Evolutionary conservation across 2,888 invertebrate genomes (phyloP).

Genomic region (Teleiodes luculella): DNA sequence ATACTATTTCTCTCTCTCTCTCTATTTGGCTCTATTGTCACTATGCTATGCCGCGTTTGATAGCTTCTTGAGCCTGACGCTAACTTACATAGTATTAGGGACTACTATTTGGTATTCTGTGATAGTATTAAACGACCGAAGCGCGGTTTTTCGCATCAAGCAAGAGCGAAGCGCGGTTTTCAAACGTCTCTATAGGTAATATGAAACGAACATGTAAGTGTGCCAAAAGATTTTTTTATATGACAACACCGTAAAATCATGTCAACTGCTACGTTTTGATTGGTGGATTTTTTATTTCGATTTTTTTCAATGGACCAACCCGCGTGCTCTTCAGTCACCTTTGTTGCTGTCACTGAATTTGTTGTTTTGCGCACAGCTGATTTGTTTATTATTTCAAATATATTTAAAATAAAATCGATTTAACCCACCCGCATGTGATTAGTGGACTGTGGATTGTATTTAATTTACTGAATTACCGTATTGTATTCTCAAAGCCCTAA

Average conservation of each 20-base stretch:
- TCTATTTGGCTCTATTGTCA: too few relatives aligned
- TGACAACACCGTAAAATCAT: not conserved
- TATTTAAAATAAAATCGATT: slow-evolving; percentile 18
- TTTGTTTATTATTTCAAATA: slow-evolving; percentile 17
- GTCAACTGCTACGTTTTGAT: slow-evolving; percentile 7
- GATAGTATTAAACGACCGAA: too few relatives aligned
- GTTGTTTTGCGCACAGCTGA: slow-evolving; percentile 16
- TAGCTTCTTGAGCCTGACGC: too few relatives aligned
- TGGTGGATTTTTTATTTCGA: slow-evolving; percentile 14
- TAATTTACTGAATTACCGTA: not conserved
- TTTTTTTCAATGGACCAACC: slow-evolving; percentile 11
- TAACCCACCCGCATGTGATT: slow-evolving; percentile 23
- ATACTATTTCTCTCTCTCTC: too few relatives aligned
- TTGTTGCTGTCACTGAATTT: slow-evolving; percentile 15
- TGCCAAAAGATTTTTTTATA: not conserved
- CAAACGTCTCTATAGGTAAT: too few relatives aligned
- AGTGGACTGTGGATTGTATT: slow-evolving; percentile 14
- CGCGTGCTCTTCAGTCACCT: not conserved
- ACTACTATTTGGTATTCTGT: too few relatives aligned
- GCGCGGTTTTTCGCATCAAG: too few relatives aligned
- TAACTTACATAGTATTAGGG: too few relatives aligned
- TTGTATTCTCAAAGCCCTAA: slow-evolving; percentile 15
- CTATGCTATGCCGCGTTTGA: too few relatives aligned
- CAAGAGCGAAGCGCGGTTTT: too few relatives aligned
- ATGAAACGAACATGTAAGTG: slow-evolving; percentile 6